Conservation (phyloP, 1,140 invertebrate species). For the Neelides sp. region DNA sequence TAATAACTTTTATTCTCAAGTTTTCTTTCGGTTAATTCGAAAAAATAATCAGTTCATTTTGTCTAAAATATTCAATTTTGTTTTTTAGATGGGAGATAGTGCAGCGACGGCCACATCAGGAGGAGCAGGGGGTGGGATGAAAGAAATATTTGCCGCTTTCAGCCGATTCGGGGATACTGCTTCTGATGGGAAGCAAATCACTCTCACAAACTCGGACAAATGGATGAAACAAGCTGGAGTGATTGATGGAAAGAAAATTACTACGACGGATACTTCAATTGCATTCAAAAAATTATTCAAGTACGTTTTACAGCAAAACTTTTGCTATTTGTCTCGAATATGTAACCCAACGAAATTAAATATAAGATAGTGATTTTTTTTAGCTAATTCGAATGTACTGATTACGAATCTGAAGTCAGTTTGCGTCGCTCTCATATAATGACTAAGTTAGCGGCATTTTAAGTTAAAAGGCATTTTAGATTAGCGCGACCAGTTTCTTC, state of each 20-base stretch:
- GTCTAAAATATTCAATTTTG: too few relatives aligned
- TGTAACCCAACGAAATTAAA: too few relatives aligned
- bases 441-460: too few relatives aligned
- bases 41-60: too few relatives aligned
- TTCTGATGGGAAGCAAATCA: slow-evolving; percentile 71
- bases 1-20: not conserved
- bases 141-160: slow-evolving; percentile 50
- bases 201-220: slow-evolving; percentile 57
- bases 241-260: slow-evolving; percentile 77
- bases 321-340: not conserved
- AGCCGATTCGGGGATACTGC: slow-evolving; percentile 78
- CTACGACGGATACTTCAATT: slow-evolving; percentile 77
- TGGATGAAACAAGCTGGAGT: slow-evolving; percentile 91
- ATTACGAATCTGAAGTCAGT: too few relatives aligned
- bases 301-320: slow-evolving; percentile 36
- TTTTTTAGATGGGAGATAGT: slow-evolving; percentile 27
- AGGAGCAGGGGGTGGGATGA: slow-evolving; percentile 29
- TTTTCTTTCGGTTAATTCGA: too few relatives aligned
- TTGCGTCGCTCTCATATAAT: too few relatives aligned
- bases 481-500: too few relatives aligned
- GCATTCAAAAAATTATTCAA: slow-evolving; percentile 72
- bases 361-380: too few relatives aligned
- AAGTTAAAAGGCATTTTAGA: too few relatives aligned
- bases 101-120: slow-evolving; percentile 11
- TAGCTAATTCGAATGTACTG: too few relatives aligned